A percentile compares a stretch with the other conserved stretches of the same genome.
Conservation (phyloP, 2,113 vertebrate species). For the Alces alces region DNA sequence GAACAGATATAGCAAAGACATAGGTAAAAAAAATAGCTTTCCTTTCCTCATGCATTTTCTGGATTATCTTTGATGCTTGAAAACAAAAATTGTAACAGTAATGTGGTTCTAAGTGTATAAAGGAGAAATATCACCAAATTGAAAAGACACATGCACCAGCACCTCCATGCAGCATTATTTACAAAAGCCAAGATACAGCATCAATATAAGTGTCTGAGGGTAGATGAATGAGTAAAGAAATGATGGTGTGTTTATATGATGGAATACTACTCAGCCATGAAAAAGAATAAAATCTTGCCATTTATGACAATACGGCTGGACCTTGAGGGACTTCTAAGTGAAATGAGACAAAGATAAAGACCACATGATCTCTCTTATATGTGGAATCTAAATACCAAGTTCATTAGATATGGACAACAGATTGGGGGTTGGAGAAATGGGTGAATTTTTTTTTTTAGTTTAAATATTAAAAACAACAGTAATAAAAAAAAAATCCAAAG, state of each 20-base stretch:
- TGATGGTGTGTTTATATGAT: background rate
- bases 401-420: background rate
- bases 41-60: background rate
- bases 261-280: background rate
- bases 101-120: background rate
- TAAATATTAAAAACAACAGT: background rate
- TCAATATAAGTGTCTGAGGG: background rate
- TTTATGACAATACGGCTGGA: background rate
- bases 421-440: background rate
- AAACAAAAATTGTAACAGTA: background rate
- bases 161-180: background rate
- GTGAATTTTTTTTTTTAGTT: background rate
- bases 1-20: background rate
- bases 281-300: background rate
- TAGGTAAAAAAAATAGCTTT: background rate
- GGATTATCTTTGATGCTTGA: background rate
- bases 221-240: background rate
- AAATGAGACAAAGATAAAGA: background rate
- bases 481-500: background rate
- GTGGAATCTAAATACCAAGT: background rate
- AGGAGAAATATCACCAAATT: background rate
- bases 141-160: background rate
- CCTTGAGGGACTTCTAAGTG: background rate
- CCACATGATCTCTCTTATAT: background rate
- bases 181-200: background rate